Evolutionary conservation across 2,888 invertebrate species (phyloP).

Genomic region (Argyresthia goedartella): DNA sequence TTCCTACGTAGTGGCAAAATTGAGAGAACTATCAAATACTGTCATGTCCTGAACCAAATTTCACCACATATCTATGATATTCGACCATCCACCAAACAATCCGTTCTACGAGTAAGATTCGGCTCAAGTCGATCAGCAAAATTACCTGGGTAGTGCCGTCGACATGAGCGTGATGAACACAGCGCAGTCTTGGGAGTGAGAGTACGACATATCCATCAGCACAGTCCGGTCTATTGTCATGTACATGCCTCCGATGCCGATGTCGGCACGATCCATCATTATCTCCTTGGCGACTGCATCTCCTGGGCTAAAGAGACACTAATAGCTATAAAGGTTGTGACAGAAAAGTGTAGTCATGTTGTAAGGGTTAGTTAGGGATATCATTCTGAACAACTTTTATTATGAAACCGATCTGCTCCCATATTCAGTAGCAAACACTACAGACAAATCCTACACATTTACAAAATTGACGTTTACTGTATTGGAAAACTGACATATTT

Average conservation of each 20-base stretch:
- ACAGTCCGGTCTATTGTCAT: constrained; percentile 65
- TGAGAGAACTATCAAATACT: too few species aligned
- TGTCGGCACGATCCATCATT: constrained; percentile 64
- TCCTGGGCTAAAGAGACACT: constrained; percentile 56
- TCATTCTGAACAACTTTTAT: neutral
- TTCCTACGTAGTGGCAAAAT: too few species aligned
- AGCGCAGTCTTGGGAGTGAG: constrained; percentile 82
- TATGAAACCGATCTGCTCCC: too few species aligned
- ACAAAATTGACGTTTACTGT: too few species aligned
- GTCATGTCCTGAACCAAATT: too few species aligned
- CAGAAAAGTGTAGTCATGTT: neutral
- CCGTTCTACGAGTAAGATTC: too few species aligned
- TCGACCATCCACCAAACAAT: too few species aligned
- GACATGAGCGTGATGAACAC: constrained; percentile 82
- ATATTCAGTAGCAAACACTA: too few species aligned
- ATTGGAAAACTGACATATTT: too few species aligned
- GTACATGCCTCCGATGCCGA: constrained; percentile 82
- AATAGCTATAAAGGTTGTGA: neutral
- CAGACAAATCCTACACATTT: too few species aligned
- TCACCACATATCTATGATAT: too few species aligned
- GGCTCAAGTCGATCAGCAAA: too few species aligned
- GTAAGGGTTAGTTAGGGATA: neutral
- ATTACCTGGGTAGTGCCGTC: constrained; percentile 80
- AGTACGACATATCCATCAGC: constrained; percentile 72
- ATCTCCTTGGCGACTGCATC: constrained; percentile 74